These are phyloP conservation scores for Tretioscincus oriximinensis DNA, from an alignment of 2,113 vertebrate species.

Conservation along the genomic window DNA sequence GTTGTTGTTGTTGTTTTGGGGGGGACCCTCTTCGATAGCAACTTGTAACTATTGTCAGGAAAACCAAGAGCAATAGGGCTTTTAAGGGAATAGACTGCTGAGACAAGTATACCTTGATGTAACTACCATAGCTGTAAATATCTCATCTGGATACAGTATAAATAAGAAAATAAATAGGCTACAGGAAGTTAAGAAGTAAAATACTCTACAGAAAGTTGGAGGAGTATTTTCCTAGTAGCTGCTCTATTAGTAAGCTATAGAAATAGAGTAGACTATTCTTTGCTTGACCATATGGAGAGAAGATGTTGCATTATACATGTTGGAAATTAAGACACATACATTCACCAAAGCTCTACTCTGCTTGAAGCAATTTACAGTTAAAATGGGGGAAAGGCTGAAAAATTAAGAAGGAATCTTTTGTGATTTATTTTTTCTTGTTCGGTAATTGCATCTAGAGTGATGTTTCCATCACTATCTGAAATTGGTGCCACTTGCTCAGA, in stretches of 20 bases:
- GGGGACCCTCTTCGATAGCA: too few relatives aligned
- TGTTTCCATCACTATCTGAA: slow-evolving; percentile 37
- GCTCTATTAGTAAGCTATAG: too few relatives aligned
- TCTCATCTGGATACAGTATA: too few relatives aligned
- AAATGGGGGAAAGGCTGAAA: slow-evolving; percentile 32
- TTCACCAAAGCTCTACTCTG: slow-evolving; percentile 30
- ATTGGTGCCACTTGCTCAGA: slow-evolving; percentile 53
- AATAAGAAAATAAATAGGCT: slow-evolving; percentile 54
- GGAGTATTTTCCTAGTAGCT: too few relatives aligned
- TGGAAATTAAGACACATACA: slow-evolving; percentile 55
- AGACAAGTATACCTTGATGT: too few relatives aligned
- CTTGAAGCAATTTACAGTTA: slow-evolving; percentile 4
- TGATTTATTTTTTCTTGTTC: slow-evolving; percentile 30
- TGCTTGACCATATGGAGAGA: slow-evolving; percentile 64
- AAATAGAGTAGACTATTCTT: slow-evolving; percentile 23
- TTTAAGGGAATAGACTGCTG: too few relatives aligned
- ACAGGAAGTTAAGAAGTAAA: too few relatives aligned
- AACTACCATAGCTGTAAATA: too few relatives aligned
- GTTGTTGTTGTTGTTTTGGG: too few relatives aligned
- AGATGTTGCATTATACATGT: slow-evolving; percentile 72
- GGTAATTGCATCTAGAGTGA: slow-evolving; percentile 32
- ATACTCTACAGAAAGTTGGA: too few relatives aligned
- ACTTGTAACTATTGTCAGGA: too few relatives aligned
- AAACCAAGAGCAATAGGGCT: too few relatives aligned
- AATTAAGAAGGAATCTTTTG: slow-evolving; percentile 1